phyloP scores from a whole-genome alignment of 2,888 invertebrate species.

The Apamea sordens region DNA sequence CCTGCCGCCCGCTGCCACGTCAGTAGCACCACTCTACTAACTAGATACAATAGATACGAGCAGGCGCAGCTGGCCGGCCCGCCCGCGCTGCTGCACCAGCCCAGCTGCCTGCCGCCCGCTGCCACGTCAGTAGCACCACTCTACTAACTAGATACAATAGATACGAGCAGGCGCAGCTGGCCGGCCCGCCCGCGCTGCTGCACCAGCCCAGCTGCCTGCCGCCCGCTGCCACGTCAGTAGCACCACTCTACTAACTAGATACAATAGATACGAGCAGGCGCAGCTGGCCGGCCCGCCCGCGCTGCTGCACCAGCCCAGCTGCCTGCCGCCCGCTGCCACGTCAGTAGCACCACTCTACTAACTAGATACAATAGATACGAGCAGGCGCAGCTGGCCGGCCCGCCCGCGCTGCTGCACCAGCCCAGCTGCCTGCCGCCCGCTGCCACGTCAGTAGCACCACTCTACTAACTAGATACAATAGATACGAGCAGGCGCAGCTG shows the following conservation, averaged over 20 bases:
- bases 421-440: constrained; percentile 40
- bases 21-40: constrained; percentile 21
- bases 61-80: no score
- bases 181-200: constrained; percentile 78
- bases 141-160: no score
- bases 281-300: no score
- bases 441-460: constrained; percentile 67
- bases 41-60: no score
- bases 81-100: constrained; percentile 74
- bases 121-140: constrained; percentile 67
- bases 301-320: constrained; percentile 68
- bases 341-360: constrained; percentile 47
- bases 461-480: no score
- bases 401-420: constrained; percentile 75
- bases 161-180: no score
- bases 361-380: no score
- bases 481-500: no score
- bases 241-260: no score
- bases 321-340: constrained; percentile 65
- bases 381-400: no score
- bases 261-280: no score
- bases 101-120: constrained; percentile 35
- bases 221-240: constrained; percentile 66
- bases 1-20: constrained; percentile 68
- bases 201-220: constrained; percentile 56